Conservation (phyloP, 2,113 vertebrate species). For the Triplophysa dalaica region DNA sequence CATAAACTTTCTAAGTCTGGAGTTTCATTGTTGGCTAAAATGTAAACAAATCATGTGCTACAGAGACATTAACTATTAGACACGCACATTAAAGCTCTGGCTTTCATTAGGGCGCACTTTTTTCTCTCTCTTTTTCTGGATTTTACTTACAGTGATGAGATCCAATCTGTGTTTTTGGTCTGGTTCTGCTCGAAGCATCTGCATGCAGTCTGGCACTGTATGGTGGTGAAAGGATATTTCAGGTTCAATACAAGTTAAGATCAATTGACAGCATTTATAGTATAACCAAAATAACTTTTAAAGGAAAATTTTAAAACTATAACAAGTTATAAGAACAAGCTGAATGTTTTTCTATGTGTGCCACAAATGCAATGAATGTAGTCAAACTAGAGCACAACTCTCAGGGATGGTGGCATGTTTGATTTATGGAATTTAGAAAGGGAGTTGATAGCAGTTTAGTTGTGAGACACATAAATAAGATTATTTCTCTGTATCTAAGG, state of each 20-base stretch:
- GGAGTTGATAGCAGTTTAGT: constrained; percentile 28
- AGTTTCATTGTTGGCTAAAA: background rate
- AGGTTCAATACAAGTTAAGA: no score
- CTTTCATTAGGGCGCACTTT: constrained; percentile 4
- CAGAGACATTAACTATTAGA: background rate
- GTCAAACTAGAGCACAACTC: constrained; percentile 4
- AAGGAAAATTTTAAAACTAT: no score
- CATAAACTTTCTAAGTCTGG: constrained; percentile 5
- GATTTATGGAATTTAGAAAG: constrained; percentile 18
- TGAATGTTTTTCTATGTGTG: no score
- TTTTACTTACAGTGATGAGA: background rate
- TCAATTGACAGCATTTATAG: no score
- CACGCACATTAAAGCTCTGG: constrained; percentile 26
- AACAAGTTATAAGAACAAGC: no score
- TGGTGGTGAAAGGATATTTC: background rate
- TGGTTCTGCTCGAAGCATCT: background rate
- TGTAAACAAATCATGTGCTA: background rate
- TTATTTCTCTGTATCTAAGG: constrained; percentile 32
- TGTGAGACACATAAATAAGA: constrained; percentile 16
- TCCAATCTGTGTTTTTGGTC: constrained; percentile 14
- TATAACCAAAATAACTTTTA: no score
- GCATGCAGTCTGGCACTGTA: background rate
- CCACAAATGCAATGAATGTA: no score
- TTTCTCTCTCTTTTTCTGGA: background rate
- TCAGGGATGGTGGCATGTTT: background rate